These are phyloP conservation scores for Drosophila mulleri DNA, from an alignment of 2,888 invertebrate genomes.

Conservation along the genomic window DNA sequence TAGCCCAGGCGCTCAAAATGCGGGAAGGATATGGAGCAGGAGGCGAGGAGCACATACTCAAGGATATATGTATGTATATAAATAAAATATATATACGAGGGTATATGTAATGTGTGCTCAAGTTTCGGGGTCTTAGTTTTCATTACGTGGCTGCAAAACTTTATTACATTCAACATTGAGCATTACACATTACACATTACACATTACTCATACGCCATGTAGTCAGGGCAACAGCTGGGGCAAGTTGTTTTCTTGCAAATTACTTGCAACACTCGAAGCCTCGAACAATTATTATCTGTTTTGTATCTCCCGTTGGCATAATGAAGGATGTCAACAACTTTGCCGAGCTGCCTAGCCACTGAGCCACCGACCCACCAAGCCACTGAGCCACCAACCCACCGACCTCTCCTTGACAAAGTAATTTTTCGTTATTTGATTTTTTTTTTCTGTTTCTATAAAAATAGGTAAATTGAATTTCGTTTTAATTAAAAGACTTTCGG, in stretches of 20 bases:
- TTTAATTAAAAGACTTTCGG: conserved; percentile 26
- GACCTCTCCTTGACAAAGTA: conserved; percentile 8
- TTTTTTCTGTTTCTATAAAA: conserved; percentile 6
- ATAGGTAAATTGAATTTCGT: conserved; percentile 15
- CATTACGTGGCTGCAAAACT: conserved; percentile 49
- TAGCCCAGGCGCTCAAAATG: not conserved
- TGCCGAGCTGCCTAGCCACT: not conserved
- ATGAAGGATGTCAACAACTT: conserved; percentile 31
- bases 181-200: conserved; percentile 20
- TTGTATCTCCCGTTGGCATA: conserved; percentile 14
- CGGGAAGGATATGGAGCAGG: not conserved
- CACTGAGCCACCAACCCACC: not conserved
- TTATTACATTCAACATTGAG: conserved; percentile 38
- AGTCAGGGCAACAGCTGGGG: conserved; percentile 26
- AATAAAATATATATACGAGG: not conserved
- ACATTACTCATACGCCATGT: conserved; percentile 53
- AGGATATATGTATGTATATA: not conserved
- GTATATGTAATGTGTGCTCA: not conserved
- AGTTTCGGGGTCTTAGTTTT: conserved; percentile 42
- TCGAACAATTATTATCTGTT: conserved; percentile 50
- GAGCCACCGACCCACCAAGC: not conserved
- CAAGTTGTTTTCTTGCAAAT: conserved; percentile 45
- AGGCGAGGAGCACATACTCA: not conserved
- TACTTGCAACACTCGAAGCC: conserved; percentile 51
- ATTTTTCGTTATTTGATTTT: conserved; percentile 11